These are phyloP conservation scores for Mustela lutreola DNA, from an alignment of 2,113 vertebrate genomes.

Conservation along the genomic window DNA sequence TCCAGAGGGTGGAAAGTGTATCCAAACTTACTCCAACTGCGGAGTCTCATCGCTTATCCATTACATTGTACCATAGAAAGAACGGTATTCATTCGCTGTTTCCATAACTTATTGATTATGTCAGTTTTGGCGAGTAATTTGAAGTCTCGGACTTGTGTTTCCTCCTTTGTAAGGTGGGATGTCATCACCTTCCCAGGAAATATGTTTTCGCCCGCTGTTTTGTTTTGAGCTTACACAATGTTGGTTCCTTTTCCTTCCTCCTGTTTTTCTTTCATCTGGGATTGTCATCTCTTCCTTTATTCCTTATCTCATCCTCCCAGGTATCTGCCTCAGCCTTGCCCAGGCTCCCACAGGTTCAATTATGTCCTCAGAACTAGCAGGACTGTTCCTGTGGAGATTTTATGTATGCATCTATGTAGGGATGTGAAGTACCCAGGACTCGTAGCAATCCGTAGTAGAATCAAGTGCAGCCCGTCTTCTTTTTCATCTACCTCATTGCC, in stretches of 20 bases:
- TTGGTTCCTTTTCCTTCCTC: conserved; percentile 32
- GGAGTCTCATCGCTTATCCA: neutral
- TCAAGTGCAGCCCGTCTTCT: neutral
- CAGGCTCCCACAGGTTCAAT: neutral
- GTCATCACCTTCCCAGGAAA: neutral
- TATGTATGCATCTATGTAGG: neutral
- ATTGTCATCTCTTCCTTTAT: conserved; percentile 43
- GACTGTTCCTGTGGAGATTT: neutral
- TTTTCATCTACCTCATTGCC: neutral
- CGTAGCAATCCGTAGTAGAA: neutral
- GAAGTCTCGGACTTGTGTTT: neutral
- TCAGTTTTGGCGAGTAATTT: conserved; percentile 25
- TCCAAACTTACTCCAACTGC: neutral
- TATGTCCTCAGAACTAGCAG: neutral
- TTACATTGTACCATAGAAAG: neutral
- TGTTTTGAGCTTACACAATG: conserved; percentile 29
- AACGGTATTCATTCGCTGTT: neutral
- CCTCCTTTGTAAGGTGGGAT: neutral
- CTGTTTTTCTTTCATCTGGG: neutral
- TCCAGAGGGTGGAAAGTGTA: neutral
- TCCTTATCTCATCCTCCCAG: conserved; percentile 26
- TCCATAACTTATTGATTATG: neutral
- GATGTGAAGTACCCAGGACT: neutral
- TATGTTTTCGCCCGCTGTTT: neutral
- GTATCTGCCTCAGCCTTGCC: neutral